Evolutionary conservation across 2,888 invertebrate species (phyloP).

Genomic region (Ethmia dodecea): DNA sequence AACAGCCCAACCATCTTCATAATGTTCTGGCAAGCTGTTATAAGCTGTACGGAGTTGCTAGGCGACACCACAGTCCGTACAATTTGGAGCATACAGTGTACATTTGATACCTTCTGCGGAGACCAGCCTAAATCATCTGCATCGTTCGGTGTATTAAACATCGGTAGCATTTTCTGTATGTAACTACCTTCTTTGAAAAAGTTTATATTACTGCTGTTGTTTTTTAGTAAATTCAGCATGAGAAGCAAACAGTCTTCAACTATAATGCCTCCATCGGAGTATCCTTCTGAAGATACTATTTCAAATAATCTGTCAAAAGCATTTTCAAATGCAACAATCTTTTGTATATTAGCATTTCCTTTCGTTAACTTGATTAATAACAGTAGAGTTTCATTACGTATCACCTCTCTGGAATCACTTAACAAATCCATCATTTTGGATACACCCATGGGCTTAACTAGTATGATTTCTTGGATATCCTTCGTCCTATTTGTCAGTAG

Average conservation of each 20-base stretch:
- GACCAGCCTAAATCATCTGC: conserved; percentile 89
- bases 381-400: conserved; percentile 95
- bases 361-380: conserved; percentile 94
- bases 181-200: conserved; percentile 99
- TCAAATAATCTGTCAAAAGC: conserved; percentile 97
- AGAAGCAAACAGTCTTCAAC: conserved; percentile 98
- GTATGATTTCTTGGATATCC: conserved; percentile 91
- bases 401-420: conserved; percentile 95
- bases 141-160: conserved; percentile 88
- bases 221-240: conserved; percentile 94
- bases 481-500: conserved; percentile 90
- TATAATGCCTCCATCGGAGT: conserved; percentile 96
- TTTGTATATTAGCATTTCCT: conserved; percentile 97
- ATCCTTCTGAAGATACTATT: conserved; percentile 94
- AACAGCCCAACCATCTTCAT: conserved; percentile 87
- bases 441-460: conserved; percentile 97
- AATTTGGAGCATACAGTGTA: conserved; percentile 94
- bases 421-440: conserved; percentile 98
- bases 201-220: conserved; percentile 98
- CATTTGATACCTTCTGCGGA: conserved; percentile 95
- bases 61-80: conserved; percentile 95
- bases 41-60: conserved; percentile 91
- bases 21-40: conserved; percentile 89
- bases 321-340: conserved; percentile 99
- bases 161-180: conserved; percentile 92